phyloP scores from a whole-genome alignment of 2,113 vertebrate species.

The Strix uralensis region DNA sequence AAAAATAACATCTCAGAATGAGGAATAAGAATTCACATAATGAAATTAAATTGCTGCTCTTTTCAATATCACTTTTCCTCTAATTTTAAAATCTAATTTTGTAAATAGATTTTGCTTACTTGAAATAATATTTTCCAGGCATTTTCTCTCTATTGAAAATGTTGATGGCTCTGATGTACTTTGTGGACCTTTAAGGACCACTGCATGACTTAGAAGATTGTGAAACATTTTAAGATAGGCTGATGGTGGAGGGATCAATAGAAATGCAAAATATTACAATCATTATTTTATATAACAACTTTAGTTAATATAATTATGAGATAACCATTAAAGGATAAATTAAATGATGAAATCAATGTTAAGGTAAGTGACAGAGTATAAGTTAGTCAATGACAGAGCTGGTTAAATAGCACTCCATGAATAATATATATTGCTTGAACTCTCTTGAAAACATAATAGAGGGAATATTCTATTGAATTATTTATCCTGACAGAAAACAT shows the following conservation, averaged over 20 bases:
- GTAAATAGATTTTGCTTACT: not conserved
- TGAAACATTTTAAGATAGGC: not conserved
- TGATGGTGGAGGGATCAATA: not conserved
- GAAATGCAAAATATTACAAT: not conserved
- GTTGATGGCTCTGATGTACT: not conserved
- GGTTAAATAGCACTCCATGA: slow-evolving; percentile 40
- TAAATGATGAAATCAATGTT: not conserved
- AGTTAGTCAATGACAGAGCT: not conserved
- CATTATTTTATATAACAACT: not conserved
- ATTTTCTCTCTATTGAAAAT: not conserved
- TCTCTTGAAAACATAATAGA: slow-evolving; percentile 26
- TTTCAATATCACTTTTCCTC: not conserved
- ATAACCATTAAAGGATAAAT: not conserved
- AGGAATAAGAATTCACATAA: not conserved
- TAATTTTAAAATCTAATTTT: not conserved
- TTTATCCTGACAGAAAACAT: slow-evolving; percentile 21
- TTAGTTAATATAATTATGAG: not conserved
- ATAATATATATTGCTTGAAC: slow-evolving; percentile 43
- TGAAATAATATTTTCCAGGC: not conserved
- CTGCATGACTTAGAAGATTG: not conserved
- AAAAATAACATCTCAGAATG: not conserved
- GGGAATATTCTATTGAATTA: slow-evolving; percentile 29
- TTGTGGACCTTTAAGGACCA: not conserved
- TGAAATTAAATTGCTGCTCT: not conserved
- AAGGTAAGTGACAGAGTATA: not conserved